Evolutionary conservation across 2,888 invertebrate species (phyloP).

Genomic region (Idaea biselata): DNA sequence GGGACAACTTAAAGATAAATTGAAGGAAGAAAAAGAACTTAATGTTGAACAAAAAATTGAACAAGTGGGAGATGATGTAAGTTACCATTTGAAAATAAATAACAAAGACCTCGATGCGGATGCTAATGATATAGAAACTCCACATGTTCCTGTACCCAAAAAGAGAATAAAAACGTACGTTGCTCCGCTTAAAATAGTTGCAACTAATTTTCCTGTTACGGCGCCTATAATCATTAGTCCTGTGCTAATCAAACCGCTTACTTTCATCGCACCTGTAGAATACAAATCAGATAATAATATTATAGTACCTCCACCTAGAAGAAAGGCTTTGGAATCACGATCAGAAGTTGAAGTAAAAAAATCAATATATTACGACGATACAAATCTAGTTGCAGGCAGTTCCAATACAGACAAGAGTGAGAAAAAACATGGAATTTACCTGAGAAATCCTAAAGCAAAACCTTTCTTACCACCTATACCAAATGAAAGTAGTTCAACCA

Average conservation of each 20-base stretch:
- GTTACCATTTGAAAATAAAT: constrained; percentile 71
- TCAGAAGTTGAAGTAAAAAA: constrained; percentile 42
- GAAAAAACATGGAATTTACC: constrained; percentile 44
- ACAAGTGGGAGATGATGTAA: constrained; percentile 52
- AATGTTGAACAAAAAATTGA: constrained; percentile 25
- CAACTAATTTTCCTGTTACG: constrained; percentile 37
- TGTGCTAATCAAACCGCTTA: constrained; percentile 54
- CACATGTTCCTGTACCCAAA: constrained; percentile 29
- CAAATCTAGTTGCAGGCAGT: constrained; percentile 53
- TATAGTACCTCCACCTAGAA: constrained; percentile 1
- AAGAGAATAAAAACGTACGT: constrained; percentile 51
- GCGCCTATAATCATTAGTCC: constrained; percentile 67
- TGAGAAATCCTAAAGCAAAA: constrained; percentile 58
- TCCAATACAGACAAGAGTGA: constrained; percentile 25
- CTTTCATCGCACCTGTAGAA: constrained; percentile 15
- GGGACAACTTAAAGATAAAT: constrained; percentile 18
- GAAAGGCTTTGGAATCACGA: constrained; percentile 20
- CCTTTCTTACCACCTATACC: constrained; percentile 53
- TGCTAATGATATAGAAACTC: constrained; percentile 31
- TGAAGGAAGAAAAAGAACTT: constrained; percentile 1
- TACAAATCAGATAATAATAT: constrained; percentile 23
- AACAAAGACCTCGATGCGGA: constrained; percentile 51
- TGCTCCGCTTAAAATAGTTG: constrained; percentile 55
- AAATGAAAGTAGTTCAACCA: constrained; percentile 34
- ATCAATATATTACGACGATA: constrained; percentile 67